Base-by-base conservation (phyloP, 2,888 invertebrate species). In the Polymixis lichenea region DNA sequence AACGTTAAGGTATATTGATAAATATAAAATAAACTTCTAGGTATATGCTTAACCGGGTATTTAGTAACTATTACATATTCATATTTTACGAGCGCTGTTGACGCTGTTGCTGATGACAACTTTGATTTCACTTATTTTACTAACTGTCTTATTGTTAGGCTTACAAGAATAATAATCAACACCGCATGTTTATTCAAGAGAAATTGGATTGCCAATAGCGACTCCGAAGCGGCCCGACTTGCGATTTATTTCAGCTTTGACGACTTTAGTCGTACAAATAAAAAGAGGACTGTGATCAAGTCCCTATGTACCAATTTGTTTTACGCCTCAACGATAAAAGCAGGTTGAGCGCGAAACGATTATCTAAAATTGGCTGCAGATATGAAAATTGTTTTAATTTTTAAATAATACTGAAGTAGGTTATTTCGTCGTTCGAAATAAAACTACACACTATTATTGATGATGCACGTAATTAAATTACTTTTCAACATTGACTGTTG, bases 261-360 rank as follows among this genome's bases (percentile, higher is more conserved):
- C 28, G 62, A 72, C n/a, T n/a, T n/a, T n/a, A 80, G 28, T 83
- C 62, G 72, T 70, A 38, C 7, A 64, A 76, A 76, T 77, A 67
- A 76, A 77, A 68, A 28, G 15, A 19, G 1, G 13, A 4, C 22
- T 69, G 17, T 77, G 75, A 49, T 75, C 67, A n/a, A 51, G 51
- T 28, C 77, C 70, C 56, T 70, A 77, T n/a, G 28, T 56, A 75
- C 69, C 80, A 83, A 80, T 83, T 88, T 85, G 65, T 77, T 66
- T 78, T 71, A 82, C 65, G 75, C 75, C 68, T 56, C 62, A 25
- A 32, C 65, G 65, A 77, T 87, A 79, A 73, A 83, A 78, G 66
- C 32, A 22, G 60, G 56, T 66, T 67, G 62, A 80, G 58, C 62
- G 62, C 32, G 58, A 69, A 75, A 65, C 53, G 61, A 72, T 78